Evolutionary conservation across 2,113 vertebrate species (phyloP).

Genomic region (Hippocampus barbouri): DNA sequence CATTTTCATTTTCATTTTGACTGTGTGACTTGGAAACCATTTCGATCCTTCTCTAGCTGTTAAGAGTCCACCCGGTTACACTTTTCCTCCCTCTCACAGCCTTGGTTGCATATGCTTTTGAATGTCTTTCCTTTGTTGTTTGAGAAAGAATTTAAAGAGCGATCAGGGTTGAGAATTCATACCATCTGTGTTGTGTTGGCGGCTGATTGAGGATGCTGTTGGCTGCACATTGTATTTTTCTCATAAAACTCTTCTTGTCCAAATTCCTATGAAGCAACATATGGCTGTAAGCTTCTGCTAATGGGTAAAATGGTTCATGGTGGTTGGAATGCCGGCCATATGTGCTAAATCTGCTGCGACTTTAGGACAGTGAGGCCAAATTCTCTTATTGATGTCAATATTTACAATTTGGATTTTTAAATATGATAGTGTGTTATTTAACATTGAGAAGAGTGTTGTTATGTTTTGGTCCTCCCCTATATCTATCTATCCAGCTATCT

Average conservation of each 20-base stretch:
- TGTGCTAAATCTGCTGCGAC: neutral
- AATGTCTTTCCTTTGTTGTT: neutral
- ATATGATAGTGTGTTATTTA: too few species aligned
- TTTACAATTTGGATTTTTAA: neutral
- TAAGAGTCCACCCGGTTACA: neutral
- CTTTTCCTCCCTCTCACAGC: neutral
- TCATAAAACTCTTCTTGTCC: constrained; percentile 1
- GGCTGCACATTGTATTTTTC: neutral
- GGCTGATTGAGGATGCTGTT: neutral
- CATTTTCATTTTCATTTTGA: neutral
- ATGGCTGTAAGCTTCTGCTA: neutral
- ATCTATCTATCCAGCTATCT: too few species aligned
- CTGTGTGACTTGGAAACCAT: neutral
- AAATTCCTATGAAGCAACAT: neutral
- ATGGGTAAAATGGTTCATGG: neutral
- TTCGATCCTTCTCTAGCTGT: neutral
- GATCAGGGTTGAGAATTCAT: constrained; percentile 7
- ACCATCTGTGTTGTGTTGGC: constrained; percentile 1
- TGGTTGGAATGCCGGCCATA: neutral
- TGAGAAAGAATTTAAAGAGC: constrained; percentile 15
- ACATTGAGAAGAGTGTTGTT: too few species aligned
- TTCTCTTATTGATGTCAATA: neutral
- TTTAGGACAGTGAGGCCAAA: neutral
- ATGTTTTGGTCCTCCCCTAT: too few species aligned
- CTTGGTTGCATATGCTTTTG: neutral